Conservation (phyloP, 2,113 vertebrate genomes). For the Meleagris gallopavo region DNA sequence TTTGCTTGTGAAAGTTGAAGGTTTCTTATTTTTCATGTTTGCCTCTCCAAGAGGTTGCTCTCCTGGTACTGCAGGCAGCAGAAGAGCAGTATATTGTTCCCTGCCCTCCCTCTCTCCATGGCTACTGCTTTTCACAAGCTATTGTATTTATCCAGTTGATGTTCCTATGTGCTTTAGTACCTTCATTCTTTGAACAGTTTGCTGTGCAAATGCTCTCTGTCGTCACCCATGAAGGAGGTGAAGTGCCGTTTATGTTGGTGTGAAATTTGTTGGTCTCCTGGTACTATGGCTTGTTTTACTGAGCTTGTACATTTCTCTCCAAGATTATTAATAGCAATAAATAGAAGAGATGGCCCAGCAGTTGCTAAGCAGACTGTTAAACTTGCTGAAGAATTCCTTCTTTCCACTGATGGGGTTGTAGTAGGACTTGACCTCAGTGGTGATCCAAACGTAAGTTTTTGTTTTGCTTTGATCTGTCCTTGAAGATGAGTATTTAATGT, state of each 20-base stretch:
- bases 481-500: neutral
- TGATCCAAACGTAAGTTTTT: constrained; percentile 86
- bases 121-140: neutral
- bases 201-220: neutral
- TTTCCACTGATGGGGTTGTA: constrained; percentile 85
- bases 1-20: neutral
- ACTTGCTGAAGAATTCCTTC: constrained; percentile 91
- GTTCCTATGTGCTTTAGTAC: neutral
- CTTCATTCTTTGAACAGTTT: neutral
- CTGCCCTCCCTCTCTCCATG: neutral
- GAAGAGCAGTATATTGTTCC: neutral
- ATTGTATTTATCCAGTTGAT: fast-evolving
- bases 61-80: neutral
- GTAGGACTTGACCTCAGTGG: constrained; percentile 95
- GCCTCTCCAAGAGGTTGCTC: fast-evolving
- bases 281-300: neutral
- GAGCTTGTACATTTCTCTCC: neutral
- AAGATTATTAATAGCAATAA: constrained; percentile 92
- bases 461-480: neutral
- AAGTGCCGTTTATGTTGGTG: neutral
- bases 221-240: fast-evolving
- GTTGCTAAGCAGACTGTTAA: constrained; percentile 93
- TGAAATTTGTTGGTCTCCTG: neutral
- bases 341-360: constrained; percentile 87
- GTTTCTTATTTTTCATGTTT: neutral